phyloP scores from a whole-genome alignment of 2,113 vertebrate species.

The Shinisaurus crocodilurus region DNA sequence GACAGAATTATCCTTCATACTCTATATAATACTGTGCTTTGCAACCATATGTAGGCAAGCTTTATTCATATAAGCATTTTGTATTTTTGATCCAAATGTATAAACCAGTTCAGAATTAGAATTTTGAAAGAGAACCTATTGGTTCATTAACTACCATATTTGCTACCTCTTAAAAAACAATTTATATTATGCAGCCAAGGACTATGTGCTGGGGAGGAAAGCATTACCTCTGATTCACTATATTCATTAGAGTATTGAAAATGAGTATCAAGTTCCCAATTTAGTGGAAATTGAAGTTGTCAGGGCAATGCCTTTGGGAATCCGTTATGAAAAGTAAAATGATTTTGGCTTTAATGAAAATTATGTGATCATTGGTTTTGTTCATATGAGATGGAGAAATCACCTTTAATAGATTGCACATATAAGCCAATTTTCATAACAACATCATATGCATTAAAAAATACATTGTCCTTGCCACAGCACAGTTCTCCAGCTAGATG shows the following conservation, averaged over 20 bases:
- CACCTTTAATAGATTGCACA: constrained; percentile 71
- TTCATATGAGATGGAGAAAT: constrained; percentile 63
- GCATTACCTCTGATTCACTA: constrained; percentile 31
- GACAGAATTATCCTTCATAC: neutral
- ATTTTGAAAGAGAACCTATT: constrained; percentile 26
- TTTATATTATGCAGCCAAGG: constrained; percentile 41
- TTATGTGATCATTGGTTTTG: constrained; percentile 67
- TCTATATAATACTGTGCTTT: neutral
- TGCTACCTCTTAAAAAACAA: constrained; percentile 53
- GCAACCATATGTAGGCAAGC: neutral
- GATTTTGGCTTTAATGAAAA: constrained; percentile 72
- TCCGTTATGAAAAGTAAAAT: constrained; percentile 67
- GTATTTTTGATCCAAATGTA: neutral
- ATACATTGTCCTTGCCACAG: constrained; percentile 64
- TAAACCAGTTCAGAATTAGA: constrained; percentile 12
- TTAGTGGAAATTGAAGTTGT: constrained; percentile 66
- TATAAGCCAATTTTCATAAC: constrained; percentile 74
- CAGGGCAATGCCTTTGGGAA: constrained; percentile 56
- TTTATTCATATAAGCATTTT: neutral
- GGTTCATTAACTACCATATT: constrained; percentile 51
- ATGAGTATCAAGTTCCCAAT: constrained; percentile 59
- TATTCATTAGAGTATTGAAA: constrained; percentile 58
- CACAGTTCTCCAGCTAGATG: constrained; percentile 50
- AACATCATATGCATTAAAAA: constrained; percentile 70
- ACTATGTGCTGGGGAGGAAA: constrained; percentile 38